Evolutionary conservation across 2,797 vertebrate species (phyloP).

Genomic region (Paedocypris micromegethes): DNA sequence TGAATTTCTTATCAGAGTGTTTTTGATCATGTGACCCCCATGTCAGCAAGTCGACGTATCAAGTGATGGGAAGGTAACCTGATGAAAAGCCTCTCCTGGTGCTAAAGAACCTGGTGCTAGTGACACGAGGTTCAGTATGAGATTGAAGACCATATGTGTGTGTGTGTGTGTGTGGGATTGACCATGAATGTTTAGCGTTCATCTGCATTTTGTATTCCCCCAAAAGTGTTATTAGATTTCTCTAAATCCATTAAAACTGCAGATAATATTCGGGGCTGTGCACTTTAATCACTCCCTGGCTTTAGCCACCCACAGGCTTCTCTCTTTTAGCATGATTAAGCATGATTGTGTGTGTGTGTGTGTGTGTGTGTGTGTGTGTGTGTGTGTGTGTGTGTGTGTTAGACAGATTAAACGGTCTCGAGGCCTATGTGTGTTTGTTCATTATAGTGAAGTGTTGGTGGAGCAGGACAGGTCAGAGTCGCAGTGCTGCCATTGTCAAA

Average conservation of each 20-base stretch:
- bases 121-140: no score
- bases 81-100: no score
- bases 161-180: no score
- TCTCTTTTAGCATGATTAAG: conserved; percentile 5
- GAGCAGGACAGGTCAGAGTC: conserved; percentile 34
- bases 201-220: background rate
- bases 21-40: no score
- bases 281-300: background rate
- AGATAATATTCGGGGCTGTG: conserved; percentile 1
- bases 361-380: conserved; percentile 2
- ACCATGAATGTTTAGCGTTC: no score
- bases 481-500: background rate
- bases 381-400: conserved; percentile 13
- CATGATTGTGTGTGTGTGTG: conserved; percentile 2
- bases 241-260: background rate
- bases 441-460: conserved; percentile 41
- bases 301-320: conserved; percentile 6
- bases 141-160: no score
- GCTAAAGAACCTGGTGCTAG: no score
- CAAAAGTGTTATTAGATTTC: conserved; percentile 7
- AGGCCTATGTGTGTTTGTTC: conserved; percentile 9
- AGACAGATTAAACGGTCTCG: conserved; percentile 35
- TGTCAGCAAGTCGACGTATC: no score
- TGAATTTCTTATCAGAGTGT: no score
- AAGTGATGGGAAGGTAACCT: no score